Conservation (phyloP, 2,797 vertebrate species). For the Brachymystax lenok region DNA sequence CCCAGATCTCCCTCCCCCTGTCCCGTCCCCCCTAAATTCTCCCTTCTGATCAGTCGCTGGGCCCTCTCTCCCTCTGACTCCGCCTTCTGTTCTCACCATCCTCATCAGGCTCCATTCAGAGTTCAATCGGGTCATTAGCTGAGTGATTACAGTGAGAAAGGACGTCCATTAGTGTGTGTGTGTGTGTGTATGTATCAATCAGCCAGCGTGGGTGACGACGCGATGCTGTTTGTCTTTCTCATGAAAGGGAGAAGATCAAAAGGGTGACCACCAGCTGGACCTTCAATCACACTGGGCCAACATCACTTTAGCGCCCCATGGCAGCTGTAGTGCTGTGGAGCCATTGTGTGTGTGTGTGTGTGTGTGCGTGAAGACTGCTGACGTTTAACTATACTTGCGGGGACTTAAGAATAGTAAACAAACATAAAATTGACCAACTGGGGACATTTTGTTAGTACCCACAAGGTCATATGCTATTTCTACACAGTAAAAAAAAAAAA, state of each 20-base stretch:
- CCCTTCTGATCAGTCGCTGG: not conserved
- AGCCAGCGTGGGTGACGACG: conserved; percentile 63
- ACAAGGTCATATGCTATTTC: too few species aligned
- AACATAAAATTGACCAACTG: too few species aligned
- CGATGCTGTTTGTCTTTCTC: conserved; percentile 73
- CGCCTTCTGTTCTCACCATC: conserved; percentile 48
- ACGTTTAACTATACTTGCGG: too few species aligned
- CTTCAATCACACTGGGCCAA: conserved; percentile 69
- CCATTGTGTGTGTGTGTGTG: not conserved
- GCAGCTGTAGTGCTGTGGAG: conserved; percentile 66
- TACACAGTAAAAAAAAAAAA: too few species aligned
- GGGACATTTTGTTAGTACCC: too few species aligned
- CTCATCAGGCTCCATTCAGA: conserved; percentile 52
- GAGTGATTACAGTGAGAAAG: conserved; percentile 66
- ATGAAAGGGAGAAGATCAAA: conserved; percentile 75
- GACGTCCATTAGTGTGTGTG: conserved; percentile 52
- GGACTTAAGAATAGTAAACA: too few species aligned
- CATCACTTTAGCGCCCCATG: conserved; percentile 64
- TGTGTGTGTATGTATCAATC: conserved; percentile 55
- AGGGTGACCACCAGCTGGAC: conserved; percentile 71
- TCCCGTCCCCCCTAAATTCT: not conserved
- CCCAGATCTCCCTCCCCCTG: not conserved
- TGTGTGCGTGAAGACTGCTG: not conserved
- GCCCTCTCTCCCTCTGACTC: not conserved
- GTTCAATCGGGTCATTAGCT: conserved; percentile 71